Base-by-base conservation (phyloP, 2,113 vertebrate genomes). In the Nothoprocta pentlandii region DNA sequence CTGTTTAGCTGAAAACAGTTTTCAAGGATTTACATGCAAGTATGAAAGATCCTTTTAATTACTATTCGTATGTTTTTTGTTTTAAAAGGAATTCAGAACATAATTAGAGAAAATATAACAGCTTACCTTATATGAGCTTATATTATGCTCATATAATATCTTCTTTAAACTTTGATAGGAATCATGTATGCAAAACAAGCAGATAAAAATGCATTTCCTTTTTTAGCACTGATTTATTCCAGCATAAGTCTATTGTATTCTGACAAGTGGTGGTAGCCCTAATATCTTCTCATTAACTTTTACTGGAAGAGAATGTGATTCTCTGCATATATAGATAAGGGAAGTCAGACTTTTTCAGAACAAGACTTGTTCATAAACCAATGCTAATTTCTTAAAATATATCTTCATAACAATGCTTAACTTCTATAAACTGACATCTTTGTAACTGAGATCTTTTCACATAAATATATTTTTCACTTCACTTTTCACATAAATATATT, bases 51-150 rank as follows among this genome's bases (percentile, higher is more conserved):
- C 9, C 8, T 62, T 87, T 85, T 74, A 76, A 83, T 94, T 88
- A 68, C 41, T 82, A 53, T 87, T 79, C 63, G 81, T 83, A 92
- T 87, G n/a, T 51, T 69, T 84, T 81, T 87, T 87, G 46, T 32
- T 79, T 70, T 84, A 59, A 78, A 81, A 58, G 39, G 25, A 90
- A 80, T 26, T 71, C 9, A 51, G 42, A 76, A 63, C 25, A 36
- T 46, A 19, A 73, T 49, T 92, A 26, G 30, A 81, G 46, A 75
- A 6, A 82, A 71, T 44, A 10, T 14, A 78, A 56, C 12, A 16
- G 13, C 16, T 89, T 41, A 53, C 61, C 32, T n/a, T n/a, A n/a
- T n/a, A n/a, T n/a, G n/a, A n/a, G n/a, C n/a, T n/a, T n/a, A n/a
- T n/a, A n/a, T n/a, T n/a, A n/a, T 53, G 28, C 36, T 64, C 34